Base-by-base conservation (phyloP, 2,113 vertebrate species). In the Aspiorhynchus laticeps region DNA sequence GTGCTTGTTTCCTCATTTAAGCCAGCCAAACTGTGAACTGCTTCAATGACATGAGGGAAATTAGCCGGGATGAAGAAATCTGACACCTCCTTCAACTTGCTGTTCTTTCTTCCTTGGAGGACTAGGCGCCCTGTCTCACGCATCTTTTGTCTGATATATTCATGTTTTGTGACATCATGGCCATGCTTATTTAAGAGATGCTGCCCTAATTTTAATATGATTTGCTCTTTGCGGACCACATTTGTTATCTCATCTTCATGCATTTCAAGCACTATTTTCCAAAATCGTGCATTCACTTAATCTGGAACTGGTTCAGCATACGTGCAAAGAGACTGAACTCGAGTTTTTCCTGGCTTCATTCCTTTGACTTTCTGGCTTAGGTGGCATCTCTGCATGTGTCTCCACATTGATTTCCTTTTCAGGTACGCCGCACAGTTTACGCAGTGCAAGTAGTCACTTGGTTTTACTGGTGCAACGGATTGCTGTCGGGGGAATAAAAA, bases 201-300 rank as follows among this genome's bases (percentile, higher is more conserved):
- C 15, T 92, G n/a, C 10, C 86, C 91, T 46, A 61, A 84, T 31
- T 89, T 88, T 19, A 86, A 73, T 15, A 90, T 90, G 74, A 78
- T 82, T 26, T 21, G 31, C 59, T 91, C 90, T 61, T 24, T 84
- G 63, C 83, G 78, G 38, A 91, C 81, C 17, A 59, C 87, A 87
- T 15, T 28, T n/a, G 41, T 83, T 56, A 91, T 71, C 10, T 59
- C 63, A 46, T 89, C 88, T 38, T 87, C 77, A n/a, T 78, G 83
- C 82, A 88, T 88, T 26, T 56, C 38, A 15, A 33, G 86, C 41
- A 88, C 8, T 6, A 87, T 24, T 61, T 85, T 85, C 82, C 89
- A 90, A 56, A 88, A 77, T 41, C n/a, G 0, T 59, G 10, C 51
- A 24, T 61, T 82, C 24, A 77, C 78, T 26, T 19, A 77, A 5